These are phyloP conservation scores for Trachelipus rathkii DNA, from an alignment of 1,140 invertebrate species.

Conservation along the genomic window DNA sequence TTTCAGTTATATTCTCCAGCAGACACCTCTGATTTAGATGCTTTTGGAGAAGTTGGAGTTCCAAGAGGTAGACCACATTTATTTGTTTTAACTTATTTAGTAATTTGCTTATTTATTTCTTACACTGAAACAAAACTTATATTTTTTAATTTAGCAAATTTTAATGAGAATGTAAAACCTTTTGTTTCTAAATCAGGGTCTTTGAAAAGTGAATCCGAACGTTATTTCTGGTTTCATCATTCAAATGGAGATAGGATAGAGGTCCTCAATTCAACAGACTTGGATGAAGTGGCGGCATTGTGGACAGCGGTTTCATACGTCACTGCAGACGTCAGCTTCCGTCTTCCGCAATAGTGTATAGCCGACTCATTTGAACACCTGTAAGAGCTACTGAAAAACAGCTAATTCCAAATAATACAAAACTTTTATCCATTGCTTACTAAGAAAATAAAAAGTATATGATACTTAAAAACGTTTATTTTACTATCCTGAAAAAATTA, in stretches of 20 bases:
- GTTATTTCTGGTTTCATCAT: constrained; percentile 81
- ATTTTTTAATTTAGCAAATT: not conserved
- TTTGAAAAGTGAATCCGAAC: constrained; percentile 63
- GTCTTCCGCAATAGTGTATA: not conserved
- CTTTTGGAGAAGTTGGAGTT: not conserved
- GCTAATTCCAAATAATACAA: too few species aligned
- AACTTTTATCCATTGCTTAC: too few species aligned
- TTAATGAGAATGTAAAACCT: not conserved
- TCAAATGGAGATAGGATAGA: constrained; percentile 71
- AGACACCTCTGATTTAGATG: not conserved
- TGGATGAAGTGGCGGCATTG: constrained; percentile 69
- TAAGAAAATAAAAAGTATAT: too few species aligned
- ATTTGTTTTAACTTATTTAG: not conserved
- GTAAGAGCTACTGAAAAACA: too few species aligned
- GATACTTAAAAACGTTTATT: too few species aligned
- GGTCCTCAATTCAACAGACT: constrained; percentile 60
- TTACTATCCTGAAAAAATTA: too few species aligned
- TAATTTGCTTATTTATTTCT: not conserved
- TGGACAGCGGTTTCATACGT: constrained; percentile 71
- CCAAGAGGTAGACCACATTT: not conserved
- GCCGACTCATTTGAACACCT: too few species aligned
- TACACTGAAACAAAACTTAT: not conserved
- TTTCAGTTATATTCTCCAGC: too few species aligned
- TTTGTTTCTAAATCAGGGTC: constrained; percentile 46
- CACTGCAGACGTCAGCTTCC: constrained; percentile 58